Evolutionary conservation across 2,888 invertebrate genomes (phyloP).

Genomic region (Bhutanitis thaidina): DNA sequence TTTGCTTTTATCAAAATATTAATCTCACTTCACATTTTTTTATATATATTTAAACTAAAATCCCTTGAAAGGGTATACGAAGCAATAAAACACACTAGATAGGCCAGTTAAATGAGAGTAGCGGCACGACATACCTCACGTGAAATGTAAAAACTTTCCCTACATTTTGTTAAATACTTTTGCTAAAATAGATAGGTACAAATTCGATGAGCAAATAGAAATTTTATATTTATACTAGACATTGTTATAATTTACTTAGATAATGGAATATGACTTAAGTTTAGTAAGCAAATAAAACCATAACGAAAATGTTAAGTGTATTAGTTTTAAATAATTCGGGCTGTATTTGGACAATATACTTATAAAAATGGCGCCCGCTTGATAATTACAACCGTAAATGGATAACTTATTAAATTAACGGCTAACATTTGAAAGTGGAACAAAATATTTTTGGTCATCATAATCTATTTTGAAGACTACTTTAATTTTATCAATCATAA

Average conservation of each 20-base stretch:
- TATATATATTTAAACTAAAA: conserved; percentile 59
- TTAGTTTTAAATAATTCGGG: conserved; percentile 2
- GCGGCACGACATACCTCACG: conserved; percentile 17
- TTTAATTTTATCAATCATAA: too few relatives aligned
- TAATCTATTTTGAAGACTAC: too few relatives aligned
- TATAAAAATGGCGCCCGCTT: not conserved
- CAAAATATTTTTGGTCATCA: too few relatives aligned
- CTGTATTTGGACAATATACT: not conserved
- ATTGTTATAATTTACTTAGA: conserved; percentile 67
- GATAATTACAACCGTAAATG: too few relatives aligned
- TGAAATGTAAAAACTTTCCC: conserved; percentile 25
- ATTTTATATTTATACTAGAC: conserved; percentile 61
- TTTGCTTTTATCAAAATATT: conserved; percentile 64
- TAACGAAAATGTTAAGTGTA: conserved; percentile 17
- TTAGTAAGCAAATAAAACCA: conserved; percentile 56
- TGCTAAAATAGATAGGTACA: conserved; percentile 62
- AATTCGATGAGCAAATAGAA: conserved; percentile 76
- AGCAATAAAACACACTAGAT: conserved; percentile 44
- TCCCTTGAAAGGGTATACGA: conserved; percentile 43
- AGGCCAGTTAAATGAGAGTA: conserved; percentile 43
- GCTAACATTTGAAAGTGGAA: too few relatives aligned
- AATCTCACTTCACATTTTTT: conserved; percentile 75
- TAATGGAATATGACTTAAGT: conserved; percentile 76
- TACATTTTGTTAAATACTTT: conserved; percentile 45
- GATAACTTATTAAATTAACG: too few relatives aligned